A percentile compares a stretch with the other conserved stretches of the same genome.
Evolutionary conservation across 2,113 vertebrate genomes (phyloP).

Genomic region (Gallinago media): DNA sequence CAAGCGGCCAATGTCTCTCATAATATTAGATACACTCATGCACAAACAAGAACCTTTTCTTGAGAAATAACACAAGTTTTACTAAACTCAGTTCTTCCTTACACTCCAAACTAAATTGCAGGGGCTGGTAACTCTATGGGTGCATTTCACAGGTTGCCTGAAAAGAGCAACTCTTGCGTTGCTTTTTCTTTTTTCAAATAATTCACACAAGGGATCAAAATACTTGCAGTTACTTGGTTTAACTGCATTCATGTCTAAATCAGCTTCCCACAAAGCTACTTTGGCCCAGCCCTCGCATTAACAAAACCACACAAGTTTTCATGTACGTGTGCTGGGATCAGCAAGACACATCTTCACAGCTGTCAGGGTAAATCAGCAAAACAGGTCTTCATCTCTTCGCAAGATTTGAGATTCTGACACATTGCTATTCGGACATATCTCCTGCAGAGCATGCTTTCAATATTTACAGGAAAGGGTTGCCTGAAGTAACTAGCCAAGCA

Average conservation of each 20-base stretch:
- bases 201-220: not conserved
- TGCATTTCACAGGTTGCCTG: not conserved
- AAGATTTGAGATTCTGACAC: not conserved
- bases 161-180: not conserved
- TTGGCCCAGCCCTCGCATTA: not conserved
- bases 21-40: not conserved
- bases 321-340: not conserved
- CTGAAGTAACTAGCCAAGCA: constrained; percentile 20
- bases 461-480: constrained; percentile 52
- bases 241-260: not conserved
- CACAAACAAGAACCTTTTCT: not conserved
- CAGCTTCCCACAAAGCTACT: not conserved
- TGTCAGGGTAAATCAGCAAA: not conserved
- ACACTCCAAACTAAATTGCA: not conserved
- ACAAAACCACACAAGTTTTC: not conserved
- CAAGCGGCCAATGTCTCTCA: not conserved
- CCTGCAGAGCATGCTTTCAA: not conserved
- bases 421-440: not conserved
- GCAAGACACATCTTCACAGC: not conserved
- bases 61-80: not conserved
- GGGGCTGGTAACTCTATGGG: not conserved
- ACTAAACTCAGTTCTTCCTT: not conserved
- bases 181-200: not conserved
- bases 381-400: not conserved
- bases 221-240: not conserved